phyloP scores from a whole-genome alignment of 2,888 invertebrate species.

The Hydroisotoma schaefferi region DNA sequence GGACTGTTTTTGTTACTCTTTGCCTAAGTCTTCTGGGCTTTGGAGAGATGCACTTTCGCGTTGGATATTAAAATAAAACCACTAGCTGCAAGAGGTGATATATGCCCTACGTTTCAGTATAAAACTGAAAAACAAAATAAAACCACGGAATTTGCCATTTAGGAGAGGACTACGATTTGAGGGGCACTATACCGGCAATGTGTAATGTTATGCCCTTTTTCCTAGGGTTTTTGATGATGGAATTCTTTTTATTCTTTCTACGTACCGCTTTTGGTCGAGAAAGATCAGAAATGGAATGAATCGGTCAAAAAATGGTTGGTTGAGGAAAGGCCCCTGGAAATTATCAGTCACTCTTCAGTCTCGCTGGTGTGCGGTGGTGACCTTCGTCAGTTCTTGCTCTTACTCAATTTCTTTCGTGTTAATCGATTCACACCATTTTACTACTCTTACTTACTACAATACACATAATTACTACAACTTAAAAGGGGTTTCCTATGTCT shows the following conservation, averaged over 20 bases:
- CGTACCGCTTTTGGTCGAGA: background rate
- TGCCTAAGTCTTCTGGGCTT: conserved; percentile 2
- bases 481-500: too few species aligned
- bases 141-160: too few species aligned
- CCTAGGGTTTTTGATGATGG: conserved; percentile 5
- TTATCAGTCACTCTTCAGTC: conserved; percentile 11
- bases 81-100: too few species aligned
- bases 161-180: too few species aligned
- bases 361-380: background rate
- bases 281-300: background rate
- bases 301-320: too few species aligned
- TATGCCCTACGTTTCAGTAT: too few species aligned
- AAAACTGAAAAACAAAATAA: too few species aligned
- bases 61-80: too few species aligned
- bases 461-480: too few species aligned
- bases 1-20: background rate
- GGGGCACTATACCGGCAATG: too few species aligned
- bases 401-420: conserved; percentile 13
- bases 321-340: conserved; percentile 4
- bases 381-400: conserved; percentile 20
- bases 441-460: background rate
- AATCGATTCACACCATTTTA: conserved; percentile 1
- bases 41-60: background rate
- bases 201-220: too few species aligned
- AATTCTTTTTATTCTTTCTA: conserved; percentile 1